Evolutionary conservation across 2,113 vertebrate genomes (phyloP).

Genomic region (Gasterosteus aculeatus): DNA sequence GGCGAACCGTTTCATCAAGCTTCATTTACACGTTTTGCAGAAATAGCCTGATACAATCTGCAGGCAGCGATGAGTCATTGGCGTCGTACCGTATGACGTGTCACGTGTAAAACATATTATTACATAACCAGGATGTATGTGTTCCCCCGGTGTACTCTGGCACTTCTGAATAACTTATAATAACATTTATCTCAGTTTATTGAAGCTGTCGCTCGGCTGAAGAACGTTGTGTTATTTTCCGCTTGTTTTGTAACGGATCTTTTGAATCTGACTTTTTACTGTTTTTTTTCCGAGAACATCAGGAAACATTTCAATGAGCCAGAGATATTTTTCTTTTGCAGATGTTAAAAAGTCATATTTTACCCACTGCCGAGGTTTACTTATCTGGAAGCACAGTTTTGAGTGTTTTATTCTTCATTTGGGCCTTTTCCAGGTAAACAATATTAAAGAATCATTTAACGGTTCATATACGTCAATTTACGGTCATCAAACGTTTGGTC

Average conservation of each 20-base stretch:
- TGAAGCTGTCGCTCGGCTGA: not conserved
- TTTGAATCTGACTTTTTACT: not conserved
- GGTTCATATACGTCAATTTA: too few relatives aligned
- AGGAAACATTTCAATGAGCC: not conserved
- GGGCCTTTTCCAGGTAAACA: not conserved
- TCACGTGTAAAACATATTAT: conserved; percentile 51
- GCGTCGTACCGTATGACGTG: conserved; percentile 53
- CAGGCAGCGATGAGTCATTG: conserved; percentile 57
- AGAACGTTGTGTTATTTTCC: not conserved
- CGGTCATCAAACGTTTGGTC: too few relatives aligned
- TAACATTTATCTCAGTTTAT: conserved; percentile 19
- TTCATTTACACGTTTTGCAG: not conserved
- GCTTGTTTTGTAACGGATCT: conserved; percentile 4
- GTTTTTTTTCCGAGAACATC: not conserved
- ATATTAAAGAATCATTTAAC: too few relatives aligned
- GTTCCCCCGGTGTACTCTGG: not conserved
- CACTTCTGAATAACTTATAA: conserved; percentile 7
- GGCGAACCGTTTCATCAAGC: too few relatives aligned
- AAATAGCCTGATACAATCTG: not conserved
- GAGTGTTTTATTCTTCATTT: not conserved
- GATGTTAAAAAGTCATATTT: too few relatives aligned
- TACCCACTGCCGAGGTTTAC: not conserved
- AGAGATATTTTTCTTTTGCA: too few relatives aligned
- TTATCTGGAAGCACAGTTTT: not conserved
- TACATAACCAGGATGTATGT: conserved; percentile 23